These are phyloP conservation scores for Hirundo rustica DNA, from an alignment of 2,797 vertebrate species.

Conservation along the genomic window DNA sequence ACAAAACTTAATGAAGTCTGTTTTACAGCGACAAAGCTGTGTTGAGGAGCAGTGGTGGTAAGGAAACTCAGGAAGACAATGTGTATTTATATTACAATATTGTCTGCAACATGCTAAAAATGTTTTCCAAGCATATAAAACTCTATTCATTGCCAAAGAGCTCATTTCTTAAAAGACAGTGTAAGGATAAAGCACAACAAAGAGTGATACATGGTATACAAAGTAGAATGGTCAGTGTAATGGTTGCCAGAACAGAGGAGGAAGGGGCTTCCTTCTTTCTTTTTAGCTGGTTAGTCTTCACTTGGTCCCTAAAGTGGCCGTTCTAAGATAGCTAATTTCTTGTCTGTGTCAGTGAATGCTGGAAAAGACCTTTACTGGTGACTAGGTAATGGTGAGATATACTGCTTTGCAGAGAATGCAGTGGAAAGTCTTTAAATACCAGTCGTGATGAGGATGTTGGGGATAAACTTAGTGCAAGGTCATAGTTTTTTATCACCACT, in stretches of 20 bases:
- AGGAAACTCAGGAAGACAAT: slow-evolving; percentile 4
- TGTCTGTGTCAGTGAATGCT: not conserved
- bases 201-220: not conserved
- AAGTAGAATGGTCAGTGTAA: not conserved
- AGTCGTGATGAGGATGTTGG: not conserved
- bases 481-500: not conserved
- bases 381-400: not conserved
- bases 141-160: not conserved
- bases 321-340: not conserved
- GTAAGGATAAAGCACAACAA: not conserved
- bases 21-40: not conserved
- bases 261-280: not conserved
- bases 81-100: not conserved
- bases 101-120: not conserved
- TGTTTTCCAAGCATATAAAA: not conserved
- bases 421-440: not conserved
- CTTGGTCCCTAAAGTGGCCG: not conserved
- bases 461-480: not conserved
- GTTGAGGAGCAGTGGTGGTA: not conserved
- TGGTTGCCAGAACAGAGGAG: not conserved
- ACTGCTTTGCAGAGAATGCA: not conserved
- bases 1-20: not conserved
- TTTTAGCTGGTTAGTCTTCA: not conserved
- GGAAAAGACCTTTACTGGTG: not conserved
- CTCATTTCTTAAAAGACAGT: not conserved